Percentiles rank a stretch among this genome's conserved stretches.
Evolutionary conservation across 2,888 invertebrate species (phyloP).

Genomic region (Tetragnatha montana): DNA sequence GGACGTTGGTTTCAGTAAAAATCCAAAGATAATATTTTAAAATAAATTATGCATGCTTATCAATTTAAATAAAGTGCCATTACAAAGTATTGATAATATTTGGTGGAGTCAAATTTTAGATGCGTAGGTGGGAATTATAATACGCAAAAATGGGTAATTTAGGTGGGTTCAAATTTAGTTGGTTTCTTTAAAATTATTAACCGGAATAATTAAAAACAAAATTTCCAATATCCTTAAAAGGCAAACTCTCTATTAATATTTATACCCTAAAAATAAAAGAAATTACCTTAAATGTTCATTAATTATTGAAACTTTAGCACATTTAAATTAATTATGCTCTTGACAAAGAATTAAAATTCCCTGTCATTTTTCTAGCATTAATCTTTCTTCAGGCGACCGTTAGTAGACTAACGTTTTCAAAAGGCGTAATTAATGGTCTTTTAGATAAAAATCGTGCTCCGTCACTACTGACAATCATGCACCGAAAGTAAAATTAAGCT

Average conservation of each 20-base stretch:
- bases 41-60: too few relatives aligned
- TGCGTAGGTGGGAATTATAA: neutral
- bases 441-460: neutral
- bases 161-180: slow-evolving; percentile 9
- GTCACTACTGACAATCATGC: neutral
- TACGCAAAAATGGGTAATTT: neutral
- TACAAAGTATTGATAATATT: neutral
- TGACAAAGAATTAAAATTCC: neutral
- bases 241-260: too few relatives aligned
- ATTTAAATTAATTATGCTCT: neutral
- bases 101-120: neutral
- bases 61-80: neutral
- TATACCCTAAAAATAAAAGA: neutral
- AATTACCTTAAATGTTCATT: neutral
- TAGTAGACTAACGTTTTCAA: neutral
- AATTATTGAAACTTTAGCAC: neutral
- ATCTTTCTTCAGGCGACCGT: neutral
- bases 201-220: neutral
- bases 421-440: neutral
- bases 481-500: neutral
- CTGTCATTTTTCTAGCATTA: neutral
- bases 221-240: neutral
- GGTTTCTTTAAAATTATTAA: neutral
- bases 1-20: too few relatives aligned
- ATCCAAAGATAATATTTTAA: too few relatives aligned